Percentiles rank a stretch among this genome's conserved stretches.
These are phyloP conservation scores for Protosalanx chinensis DNA, from an alignment of 2,797 vertebrate genomes.

Conservation along the genomic window DNA sequence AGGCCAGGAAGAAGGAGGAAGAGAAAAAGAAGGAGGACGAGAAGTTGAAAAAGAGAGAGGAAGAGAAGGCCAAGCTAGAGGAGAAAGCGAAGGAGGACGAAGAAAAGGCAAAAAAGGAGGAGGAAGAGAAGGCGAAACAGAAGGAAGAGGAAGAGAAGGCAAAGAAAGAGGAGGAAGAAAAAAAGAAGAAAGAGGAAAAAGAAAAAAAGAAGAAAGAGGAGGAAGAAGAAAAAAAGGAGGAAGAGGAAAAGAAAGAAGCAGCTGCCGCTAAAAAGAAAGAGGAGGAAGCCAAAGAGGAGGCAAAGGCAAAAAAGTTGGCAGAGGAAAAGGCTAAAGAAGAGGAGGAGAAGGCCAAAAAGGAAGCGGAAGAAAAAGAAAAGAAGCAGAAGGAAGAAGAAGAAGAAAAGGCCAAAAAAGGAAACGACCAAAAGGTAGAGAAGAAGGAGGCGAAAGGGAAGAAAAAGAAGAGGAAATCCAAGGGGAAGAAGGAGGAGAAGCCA, in stretches of 20 bases:
- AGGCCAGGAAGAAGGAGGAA: background rate
- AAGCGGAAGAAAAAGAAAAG: background rate
- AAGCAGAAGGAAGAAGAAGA: slow-evolving; percentile 14
- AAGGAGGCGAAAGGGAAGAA: background rate
- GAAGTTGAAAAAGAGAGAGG: slow-evolving; percentile 24
- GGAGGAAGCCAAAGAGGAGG: background rate
- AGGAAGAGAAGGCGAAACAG: background rate
- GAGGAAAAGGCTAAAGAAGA: background rate
- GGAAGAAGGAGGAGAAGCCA: slow-evolving; percentile 32
- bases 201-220: background rate
- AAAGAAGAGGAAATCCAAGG: background rate
- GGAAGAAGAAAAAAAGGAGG: background rate
- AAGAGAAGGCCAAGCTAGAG: slow-evolving; percentile 38
- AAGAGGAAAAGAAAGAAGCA: too few species aligned
- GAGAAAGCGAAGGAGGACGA: slow-evolving; percentile 33
- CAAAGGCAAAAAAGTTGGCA: background rate
- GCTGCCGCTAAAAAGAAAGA: background rate
- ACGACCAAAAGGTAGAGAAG: background rate
- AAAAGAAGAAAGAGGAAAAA: background rate
- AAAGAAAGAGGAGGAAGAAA: background rate
- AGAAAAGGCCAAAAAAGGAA: background rate
- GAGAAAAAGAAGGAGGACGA: slow-evolving; percentile 26
- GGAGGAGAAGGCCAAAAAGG: background rate
- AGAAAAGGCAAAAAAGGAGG: background rate
- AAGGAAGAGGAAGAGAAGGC: background rate